These are phyloP conservation scores for Montipora sp. DNA, from an alignment of 64 coral and sea anemone genomes.

Conservation along the genomic window DNA sequence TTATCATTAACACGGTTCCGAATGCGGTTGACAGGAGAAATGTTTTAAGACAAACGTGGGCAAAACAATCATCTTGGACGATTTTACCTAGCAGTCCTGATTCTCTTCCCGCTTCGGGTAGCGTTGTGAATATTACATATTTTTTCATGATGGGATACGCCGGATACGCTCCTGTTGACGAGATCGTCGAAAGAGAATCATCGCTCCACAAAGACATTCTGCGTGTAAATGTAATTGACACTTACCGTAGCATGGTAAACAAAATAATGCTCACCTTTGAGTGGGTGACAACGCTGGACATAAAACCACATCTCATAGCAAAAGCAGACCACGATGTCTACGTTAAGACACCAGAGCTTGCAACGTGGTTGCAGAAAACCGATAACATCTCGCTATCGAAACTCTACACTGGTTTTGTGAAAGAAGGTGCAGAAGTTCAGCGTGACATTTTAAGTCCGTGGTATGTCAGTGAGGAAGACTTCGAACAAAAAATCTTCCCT, in stretches of 20 bases:
- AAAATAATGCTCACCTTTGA: conserved; percentile 42
- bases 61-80: neutral
- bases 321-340: conserved; percentile 59
- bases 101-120: neutral
- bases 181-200: conserved; percentile 12
- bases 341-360: conserved; percentile 36
- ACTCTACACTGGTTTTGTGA: conserved; percentile 46
- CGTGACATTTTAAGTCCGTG: neutral
- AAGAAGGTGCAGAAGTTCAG: neutral
- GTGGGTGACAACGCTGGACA: neutral
- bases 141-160: conserved; percentile 43
- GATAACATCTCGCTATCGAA: too few relatives aligned
- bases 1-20: neutral
- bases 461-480: conserved; percentile 35
- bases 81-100: neutral
- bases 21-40: neutral
- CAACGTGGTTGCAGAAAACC: neutral
- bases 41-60: neutral
- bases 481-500: neutral
- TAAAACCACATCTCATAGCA: conserved; percentile 8
- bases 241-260: conserved; percentile 14
- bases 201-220: conserved; percentile 13
- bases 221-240: conserved; percentile 28
- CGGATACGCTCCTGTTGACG: conserved; percentile 12
- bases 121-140: neutral